Conservation (phyloP, 1,140 invertebrate genomes). For the Lutraria rhynchaena region DNA sequence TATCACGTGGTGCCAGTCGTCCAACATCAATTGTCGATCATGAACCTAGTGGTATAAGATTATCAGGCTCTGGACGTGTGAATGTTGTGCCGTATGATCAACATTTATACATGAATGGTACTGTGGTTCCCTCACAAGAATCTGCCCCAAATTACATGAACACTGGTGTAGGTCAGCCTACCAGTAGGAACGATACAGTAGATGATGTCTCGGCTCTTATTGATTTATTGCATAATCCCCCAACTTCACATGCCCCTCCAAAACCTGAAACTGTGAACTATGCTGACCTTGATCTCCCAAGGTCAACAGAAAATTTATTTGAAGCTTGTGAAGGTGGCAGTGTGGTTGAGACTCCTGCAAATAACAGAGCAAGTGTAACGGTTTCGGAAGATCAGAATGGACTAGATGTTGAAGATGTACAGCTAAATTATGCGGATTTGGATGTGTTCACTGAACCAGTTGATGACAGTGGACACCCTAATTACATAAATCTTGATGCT, state of each 20-base stretch:
- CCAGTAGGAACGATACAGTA: constrained; percentile 42
- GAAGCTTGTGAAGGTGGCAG: constrained; percentile 45
- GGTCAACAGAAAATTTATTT: constrained; percentile 67
- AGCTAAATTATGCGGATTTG: constrained; percentile 62
- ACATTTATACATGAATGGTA: constrained; percentile 70
- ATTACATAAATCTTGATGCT: constrained; percentile 70
- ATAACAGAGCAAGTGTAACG: constrained; percentile 11
- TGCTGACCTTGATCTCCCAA: constrained; percentile 73
- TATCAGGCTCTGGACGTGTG: constrained; percentile 23
- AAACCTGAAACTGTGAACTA: constrained; percentile 69
- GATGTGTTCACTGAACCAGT: constrained; percentile 54
- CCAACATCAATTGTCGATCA: constrained; percentile 55
- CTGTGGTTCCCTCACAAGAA: constrained; percentile 41
- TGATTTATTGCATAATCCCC: constrained; percentile 68
- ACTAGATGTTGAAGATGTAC: constrained; percentile 53
- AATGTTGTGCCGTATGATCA: constrained; percentile 46
- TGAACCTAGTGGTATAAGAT: constrained; percentile 42
- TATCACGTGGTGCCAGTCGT: constrained; percentile 32
- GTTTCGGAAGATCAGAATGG: constrained; percentile 36
- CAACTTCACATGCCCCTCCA: constrained; percentile 36
- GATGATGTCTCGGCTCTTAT: constrained; percentile 69
- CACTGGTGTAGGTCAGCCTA: constrained; percentile 47
- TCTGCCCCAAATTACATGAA: constrained; percentile 71
- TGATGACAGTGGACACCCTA: constrained; percentile 56
- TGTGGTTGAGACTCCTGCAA: constrained; percentile 39